Conservation (phyloP, 2,888 invertebrate genomes). For the Cancer borealis region DNA sequence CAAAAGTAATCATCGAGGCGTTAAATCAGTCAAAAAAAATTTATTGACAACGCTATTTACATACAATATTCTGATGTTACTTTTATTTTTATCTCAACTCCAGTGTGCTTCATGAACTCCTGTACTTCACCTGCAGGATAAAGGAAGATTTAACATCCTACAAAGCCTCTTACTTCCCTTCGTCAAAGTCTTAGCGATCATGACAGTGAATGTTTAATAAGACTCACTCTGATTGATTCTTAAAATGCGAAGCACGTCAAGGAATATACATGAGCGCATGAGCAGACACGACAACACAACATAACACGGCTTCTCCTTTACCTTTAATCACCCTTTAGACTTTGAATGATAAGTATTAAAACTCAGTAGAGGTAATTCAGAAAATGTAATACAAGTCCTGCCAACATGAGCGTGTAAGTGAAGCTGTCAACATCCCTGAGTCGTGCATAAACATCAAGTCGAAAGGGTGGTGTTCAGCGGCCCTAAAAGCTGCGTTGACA, state of each 20-base stretch:
- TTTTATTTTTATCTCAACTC: too few relatives aligned
- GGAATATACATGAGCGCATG: not conserved
- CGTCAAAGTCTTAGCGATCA: not conserved
- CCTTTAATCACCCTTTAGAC: not conserved
- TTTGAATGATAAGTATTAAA: not conserved
- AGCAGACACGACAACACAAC: not conserved
- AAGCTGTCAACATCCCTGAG: not conserved
- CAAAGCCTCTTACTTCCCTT: not conserved
- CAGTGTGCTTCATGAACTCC: not conserved
- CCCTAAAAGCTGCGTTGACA: not conserved
- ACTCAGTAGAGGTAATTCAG: not conserved
- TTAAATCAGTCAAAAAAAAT: not conserved
- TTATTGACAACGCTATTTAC: not conserved
- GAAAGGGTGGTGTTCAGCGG: not conserved
- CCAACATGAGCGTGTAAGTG: not conserved
- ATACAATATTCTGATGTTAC: not conserved
- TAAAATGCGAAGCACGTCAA: constrained; percentile 6
- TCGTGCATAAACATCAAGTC: not conserved
- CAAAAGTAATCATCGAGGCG: not conserved
- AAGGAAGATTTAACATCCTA: not conserved
- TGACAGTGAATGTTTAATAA: not conserved
- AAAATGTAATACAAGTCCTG: not conserved
- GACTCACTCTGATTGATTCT: not conserved
- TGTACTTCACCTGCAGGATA: not conserved
- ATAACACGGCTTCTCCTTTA: not conserved